Evolutionary conservation across 2,888 invertebrate genomes (phyloP), one percentile per base, ranked within the genome.

Genomic region (Drosophila algonquin): DNA sequence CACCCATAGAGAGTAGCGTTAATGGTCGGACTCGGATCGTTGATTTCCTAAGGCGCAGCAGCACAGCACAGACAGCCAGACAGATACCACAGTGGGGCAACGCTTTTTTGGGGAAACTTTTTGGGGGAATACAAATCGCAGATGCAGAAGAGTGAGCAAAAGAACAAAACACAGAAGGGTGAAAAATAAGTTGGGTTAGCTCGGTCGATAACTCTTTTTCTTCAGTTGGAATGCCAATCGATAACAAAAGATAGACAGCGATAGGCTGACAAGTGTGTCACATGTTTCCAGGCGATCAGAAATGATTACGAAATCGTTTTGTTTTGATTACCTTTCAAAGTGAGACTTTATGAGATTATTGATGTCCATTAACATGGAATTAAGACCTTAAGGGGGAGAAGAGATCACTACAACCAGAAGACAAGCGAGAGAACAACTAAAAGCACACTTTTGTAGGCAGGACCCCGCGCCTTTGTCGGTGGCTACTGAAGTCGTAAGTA

Each of bases 11-110:
- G 58, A 32, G 59, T 44, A 63, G 72, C 73, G 65, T 71, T 72
- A 72, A 72, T 72, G 71, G 71, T 48, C 50, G 24, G 46, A 54
- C 57, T 44, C 46, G 72, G 71, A 72, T 72, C 72, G 71, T 72
- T 72, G 71, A 72, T 51, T 57, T 61, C 16, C 53, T 58, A 47
- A 46, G 56, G 71, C 54, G 30, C 35, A 40, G 21, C n/a, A 10
- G 14, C 14, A 24, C 40, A 24, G 24, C 21, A 24, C 24, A 24
- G 24, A 24, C 24, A 24, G 24, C 9, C 53, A 44, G 47, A 63
- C 63, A 40, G 14, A 40, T 7, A 14, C 6, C 14, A 63, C 71
- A 58, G 71, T 72, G 71, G 35, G 4, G 53, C 72, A 51, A 46
- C 55, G 30, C 45, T 47, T 12, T 8, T 24, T 24, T 24, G 24